Base-by-base conservation (phyloP, 1,140 invertebrate genomes). In the Neotoxoptera formosana region DNA sequence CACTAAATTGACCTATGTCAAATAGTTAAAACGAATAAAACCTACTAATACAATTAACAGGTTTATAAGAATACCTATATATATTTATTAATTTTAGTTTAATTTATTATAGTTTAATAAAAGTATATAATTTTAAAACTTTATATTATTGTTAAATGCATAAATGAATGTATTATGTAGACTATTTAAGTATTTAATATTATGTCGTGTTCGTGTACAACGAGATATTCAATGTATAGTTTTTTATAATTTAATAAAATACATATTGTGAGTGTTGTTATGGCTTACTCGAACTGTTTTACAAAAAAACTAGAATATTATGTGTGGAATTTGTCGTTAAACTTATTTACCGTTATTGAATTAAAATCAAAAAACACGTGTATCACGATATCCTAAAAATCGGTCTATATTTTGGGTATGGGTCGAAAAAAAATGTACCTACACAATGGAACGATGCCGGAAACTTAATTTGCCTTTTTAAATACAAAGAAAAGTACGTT, bases 291-390 rank as follows among this genome's bases (percentile, higher is more conserved):
- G 45, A 45, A 60, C 36, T 45, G 36, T 67, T 56, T 47, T 45
- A 90, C 53, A 90, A 47, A 90, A 67, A 90, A 36, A 90, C 45
- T 67, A 48, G 14, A 21, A n/a, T n/a, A n/a, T 41, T 90, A 47
- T 67, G 56, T 21, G 89, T 60, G 89, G 41, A 47, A 90, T 90
- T 67, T 90, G 56, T 90, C 36, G 53, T 90, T n/a, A 30, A 90
- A 47, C 41, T 67, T 56, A 67, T 90, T 90, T 90, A 90, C 89
- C 41, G 89, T 90, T 90, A 67, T n/a, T 41, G 25, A 25, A 83
- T 41, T 41, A 23, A 83, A 23, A 23, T 41, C 21, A 11, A 45
- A 25, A 84, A 45, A 41, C 9, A 25, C 36, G 23, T 41, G 36
- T 41, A 41, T 84, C 51, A 53, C 20, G 2, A 17, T 76, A n/a